phyloP scores from a whole-genome alignment of 1,140 invertebrate species.

The Heliconius nattereri region DNA sequence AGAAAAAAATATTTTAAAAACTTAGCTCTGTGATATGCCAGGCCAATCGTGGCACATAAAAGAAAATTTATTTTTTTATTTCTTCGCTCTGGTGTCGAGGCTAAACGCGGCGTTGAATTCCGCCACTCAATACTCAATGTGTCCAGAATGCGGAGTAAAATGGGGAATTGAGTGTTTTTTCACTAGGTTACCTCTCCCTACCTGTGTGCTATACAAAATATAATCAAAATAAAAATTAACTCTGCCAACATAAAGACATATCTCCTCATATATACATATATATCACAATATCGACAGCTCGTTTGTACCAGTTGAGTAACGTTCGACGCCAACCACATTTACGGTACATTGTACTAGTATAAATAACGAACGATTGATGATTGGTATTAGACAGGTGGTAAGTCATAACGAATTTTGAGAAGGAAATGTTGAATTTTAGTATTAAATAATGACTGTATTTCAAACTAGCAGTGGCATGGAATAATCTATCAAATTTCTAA shows the following conservation, averaged over 20 bases:
- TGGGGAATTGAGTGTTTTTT: no score
- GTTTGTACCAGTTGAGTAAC: not conserved
- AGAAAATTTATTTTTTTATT: no score
- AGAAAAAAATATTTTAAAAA: no score
- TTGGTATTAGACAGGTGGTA: not conserved
- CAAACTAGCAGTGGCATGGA: not conserved
- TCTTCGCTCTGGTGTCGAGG: no score
- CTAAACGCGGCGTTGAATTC: no score
- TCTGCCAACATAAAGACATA: not conserved
- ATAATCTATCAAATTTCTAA: not conserved
- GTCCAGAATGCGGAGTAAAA: no score
- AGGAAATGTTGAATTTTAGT: not conserved
- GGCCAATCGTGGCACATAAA: no score
- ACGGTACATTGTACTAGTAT: not conserved
- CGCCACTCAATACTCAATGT: no score
- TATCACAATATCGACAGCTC: not conserved
- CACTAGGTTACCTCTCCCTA: no score
- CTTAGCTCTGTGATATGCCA: no score
- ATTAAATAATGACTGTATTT: not conserved
- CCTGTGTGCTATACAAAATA: no score
- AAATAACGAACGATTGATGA: constrained; percentile 5
- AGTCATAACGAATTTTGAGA: not conserved
- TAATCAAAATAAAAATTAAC: not conserved
- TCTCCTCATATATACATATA: not conserved
- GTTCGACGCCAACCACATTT: constrained; percentile 3